Percentiles rank a stretch among this genome's conserved stretches.
Evolutionary conservation across 2,113 vertebrate species (phyloP).

Genomic region (Bucco capensis): DNA sequence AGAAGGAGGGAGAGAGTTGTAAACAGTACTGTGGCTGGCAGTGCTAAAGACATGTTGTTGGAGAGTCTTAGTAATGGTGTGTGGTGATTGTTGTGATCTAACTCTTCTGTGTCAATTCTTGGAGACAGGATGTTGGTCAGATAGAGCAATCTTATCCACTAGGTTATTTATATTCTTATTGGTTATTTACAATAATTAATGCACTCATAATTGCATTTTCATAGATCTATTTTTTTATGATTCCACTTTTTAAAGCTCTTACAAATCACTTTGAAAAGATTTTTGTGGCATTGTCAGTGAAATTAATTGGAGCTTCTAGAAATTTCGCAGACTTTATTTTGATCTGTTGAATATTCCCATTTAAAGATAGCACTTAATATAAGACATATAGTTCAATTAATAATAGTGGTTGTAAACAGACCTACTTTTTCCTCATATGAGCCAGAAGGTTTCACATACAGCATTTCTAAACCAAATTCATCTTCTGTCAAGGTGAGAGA

Average conservation of each 20-base stretch:
- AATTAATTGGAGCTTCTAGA: background rate
- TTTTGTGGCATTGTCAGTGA: background rate
- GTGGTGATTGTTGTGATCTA: accelerated
- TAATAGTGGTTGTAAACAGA: background rate
- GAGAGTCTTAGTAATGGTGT: background rate
- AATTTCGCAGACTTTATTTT: background rate
- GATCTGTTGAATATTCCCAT: background rate
- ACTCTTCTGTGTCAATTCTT: background rate
- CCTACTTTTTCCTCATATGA: background rate
- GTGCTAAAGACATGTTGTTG: background rate
- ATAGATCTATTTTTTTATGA: background rate
- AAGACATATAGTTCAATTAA: background rate
- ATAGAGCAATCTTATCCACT: background rate
- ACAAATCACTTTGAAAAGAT: background rate
- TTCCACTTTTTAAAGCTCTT: background rate
- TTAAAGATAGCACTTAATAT: background rate
- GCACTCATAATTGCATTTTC: background rate
- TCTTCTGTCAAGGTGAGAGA: background rate
- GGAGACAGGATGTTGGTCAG: background rate
- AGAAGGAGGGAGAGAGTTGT: background rate
- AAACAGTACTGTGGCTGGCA: background rate
- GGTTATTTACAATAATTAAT: background rate
- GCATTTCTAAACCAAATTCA: background rate
- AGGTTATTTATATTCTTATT: background rate
- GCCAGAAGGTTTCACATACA: background rate